Evolutionary conservation across 2,888 invertebrate genomes (phyloP).

Genomic region (Patella caerulea): DNA sequence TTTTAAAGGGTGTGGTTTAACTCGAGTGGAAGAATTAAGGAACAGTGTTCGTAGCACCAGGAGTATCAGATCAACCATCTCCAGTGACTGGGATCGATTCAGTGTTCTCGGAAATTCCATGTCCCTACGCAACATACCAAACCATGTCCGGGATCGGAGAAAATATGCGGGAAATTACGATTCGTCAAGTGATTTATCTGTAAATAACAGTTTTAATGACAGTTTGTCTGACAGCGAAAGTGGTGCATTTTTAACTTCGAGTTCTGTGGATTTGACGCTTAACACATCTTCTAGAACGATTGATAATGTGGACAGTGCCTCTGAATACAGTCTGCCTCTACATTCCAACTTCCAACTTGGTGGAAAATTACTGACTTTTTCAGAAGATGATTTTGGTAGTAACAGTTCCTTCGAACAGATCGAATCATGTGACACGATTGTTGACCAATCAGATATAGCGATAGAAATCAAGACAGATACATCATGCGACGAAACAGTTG

Average conservation of each 20-base stretch:
- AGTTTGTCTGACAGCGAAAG: conserved; percentile 30
- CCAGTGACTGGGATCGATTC: conserved; percentile 59
- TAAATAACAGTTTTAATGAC: conserved; percentile 35
- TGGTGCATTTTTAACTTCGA: conserved; percentile 11
- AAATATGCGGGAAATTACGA: conserved; percentile 36
- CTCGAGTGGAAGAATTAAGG: conserved; percentile 43
- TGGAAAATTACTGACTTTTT: not conserved
- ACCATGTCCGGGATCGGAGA: conserved; percentile 28
- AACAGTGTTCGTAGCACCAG: conserved; percentile 38
- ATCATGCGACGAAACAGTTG: no score
- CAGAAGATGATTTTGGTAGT: not conserved
- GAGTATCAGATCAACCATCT: conserved; percentile 38
- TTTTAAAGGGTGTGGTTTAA: conserved; percentile 31
- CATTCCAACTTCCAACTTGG: conserved; percentile 1
- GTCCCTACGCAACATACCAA: conserved; percentile 35
- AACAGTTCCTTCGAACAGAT: not conserved
- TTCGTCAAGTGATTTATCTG: conserved; percentile 36
- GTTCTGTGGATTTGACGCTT: not conserved
- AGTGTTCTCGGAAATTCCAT: conserved; percentile 51
- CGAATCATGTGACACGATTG: not conserved
- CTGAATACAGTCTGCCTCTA: conserved; percentile 28
- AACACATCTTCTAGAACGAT: not conserved
- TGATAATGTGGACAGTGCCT: conserved; percentile 38
- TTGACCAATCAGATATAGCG: no score
- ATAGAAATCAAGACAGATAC: no score